Conservation (phyloP, 2,113 vertebrate species). For the Pituophis catenifer region DNA sequence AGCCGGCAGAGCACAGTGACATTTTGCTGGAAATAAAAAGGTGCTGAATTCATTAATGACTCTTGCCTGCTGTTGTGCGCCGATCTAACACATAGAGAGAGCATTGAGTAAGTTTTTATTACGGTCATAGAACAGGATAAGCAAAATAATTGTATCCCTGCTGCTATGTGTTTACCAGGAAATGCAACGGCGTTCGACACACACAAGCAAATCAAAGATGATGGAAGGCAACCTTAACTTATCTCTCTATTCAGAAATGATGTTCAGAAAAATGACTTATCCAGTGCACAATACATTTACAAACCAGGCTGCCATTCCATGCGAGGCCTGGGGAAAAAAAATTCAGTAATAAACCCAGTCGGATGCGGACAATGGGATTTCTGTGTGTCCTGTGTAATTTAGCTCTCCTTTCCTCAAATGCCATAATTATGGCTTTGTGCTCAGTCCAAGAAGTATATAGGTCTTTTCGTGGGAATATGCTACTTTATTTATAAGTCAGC, state of each 20-base stretch:
- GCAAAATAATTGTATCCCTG: neutral
- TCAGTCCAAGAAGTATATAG: constrained; percentile 7
- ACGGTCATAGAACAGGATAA: neutral
- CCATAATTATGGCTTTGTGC: neutral
- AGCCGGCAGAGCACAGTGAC: too few species aligned
- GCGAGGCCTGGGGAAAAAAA: neutral
- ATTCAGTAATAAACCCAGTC: neutral
- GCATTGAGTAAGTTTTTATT: neutral
- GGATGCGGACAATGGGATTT: neutral
- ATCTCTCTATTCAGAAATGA: neutral
- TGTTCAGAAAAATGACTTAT: neutral
- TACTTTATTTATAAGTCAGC: constrained; percentile 11
- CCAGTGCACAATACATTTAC: neutral
- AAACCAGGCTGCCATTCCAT: neutral
- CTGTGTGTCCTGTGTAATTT: neutral
- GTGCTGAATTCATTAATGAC: too few species aligned
- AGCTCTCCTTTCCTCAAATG: neutral
- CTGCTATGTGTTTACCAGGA: neutral
- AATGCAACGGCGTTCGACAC: neutral
- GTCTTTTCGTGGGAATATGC: neutral
- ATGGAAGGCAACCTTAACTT: neutral
- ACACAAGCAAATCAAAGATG: neutral
- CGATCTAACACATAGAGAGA: neutral
- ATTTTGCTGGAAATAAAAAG: too few species aligned
- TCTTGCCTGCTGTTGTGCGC: too few species aligned